Conservation (phyloP, 1,140 invertebrate genomes). For the Charaxes varanes region DNA sequence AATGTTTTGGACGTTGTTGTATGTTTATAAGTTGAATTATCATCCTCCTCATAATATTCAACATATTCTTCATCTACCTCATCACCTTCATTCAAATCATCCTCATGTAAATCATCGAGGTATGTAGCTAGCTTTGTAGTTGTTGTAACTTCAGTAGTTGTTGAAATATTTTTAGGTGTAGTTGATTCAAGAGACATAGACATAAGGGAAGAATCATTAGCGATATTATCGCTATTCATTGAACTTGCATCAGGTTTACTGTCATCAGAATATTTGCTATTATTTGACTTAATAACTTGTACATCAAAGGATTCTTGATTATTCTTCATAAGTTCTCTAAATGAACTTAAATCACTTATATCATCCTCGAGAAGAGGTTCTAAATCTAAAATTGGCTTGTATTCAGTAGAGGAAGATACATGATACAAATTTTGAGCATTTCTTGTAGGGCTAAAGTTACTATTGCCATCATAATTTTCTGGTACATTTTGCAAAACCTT, state of each 20-base stretch:
- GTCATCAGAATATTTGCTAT: constrained; percentile 33
- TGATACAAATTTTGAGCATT: constrained; percentile 32
- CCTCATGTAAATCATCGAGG: constrained; percentile 25
- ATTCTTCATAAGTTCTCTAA: constrained; percentile 69
- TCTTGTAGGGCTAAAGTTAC: constrained; percentile 29
- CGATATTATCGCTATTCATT: constrained; percentile 49
- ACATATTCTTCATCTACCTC: constrained; percentile 55
- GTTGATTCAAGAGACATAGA: constrained; percentile 18
- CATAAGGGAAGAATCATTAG: constrained; percentile 30
- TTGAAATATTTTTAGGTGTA: constrained; percentile 25
- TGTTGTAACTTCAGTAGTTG: constrained; percentile 20
- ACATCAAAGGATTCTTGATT: constrained; percentile 71
- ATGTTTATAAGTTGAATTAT: constrained; percentile 34
- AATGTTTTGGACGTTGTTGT: constrained; percentile 28
- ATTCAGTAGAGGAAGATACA: constrained; percentile 67
- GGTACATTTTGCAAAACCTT: constrained; percentile 26
- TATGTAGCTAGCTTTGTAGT: constrained; percentile 22
- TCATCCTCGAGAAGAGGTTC: constrained; percentile 75
- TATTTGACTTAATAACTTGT: constrained; percentile 72
- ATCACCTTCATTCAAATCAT: constrained; percentile 31
- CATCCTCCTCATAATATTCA: constrained; percentile 63
- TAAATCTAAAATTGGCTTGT: constrained; percentile 68
- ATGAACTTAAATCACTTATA: constrained; percentile 64
- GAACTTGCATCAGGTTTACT: constrained; percentile 58
- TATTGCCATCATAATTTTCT: constrained; percentile 25